phyloP scores from a whole-genome alignment of 2,888 invertebrate genomes.

The Thera obeliscata region DNA sequence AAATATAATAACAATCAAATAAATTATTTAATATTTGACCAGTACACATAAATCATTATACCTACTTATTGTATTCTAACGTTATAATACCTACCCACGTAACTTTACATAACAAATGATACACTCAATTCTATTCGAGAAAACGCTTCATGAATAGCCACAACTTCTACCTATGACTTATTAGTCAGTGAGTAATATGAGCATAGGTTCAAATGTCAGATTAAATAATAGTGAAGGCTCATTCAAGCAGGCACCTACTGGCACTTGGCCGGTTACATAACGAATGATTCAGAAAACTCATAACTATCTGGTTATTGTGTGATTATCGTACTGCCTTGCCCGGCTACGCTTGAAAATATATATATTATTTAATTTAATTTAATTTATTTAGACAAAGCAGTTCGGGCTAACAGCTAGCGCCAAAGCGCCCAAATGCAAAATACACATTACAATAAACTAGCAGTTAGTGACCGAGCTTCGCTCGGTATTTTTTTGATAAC shows the following conservation, averaged over 20 bases:
- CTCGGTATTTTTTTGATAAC: too few relatives aligned
- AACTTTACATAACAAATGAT: not conserved
- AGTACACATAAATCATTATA: too few relatives aligned
- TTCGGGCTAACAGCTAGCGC: too few relatives aligned
- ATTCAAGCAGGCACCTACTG: not conserved
- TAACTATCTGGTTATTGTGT: slow-evolving; percentile 8
- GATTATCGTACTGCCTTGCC: not conserved
- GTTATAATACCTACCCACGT: not conserved
- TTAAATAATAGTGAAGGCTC: slow-evolving; percentile 16
- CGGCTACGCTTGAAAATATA: too few relatives aligned
- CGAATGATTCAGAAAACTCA: slow-evolving; percentile 1
- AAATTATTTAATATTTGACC: not conserved
- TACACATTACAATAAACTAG: too few relatives aligned
- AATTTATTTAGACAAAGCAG: too few relatives aligned
- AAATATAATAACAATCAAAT: too few relatives aligned
- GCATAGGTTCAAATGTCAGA: slow-evolving; percentile 11
- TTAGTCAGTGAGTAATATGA: not conserved
- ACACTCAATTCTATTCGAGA: not conserved
- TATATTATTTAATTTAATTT: too few relatives aligned
- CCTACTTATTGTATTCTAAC: too few relatives aligned
- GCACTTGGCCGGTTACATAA: slow-evolving; percentile 11
- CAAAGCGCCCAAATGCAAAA: too few relatives aligned
- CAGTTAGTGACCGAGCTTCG: too few relatives aligned
- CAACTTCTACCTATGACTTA: slow-evolving; percentile 3
- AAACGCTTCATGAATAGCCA: slow-evolving; percentile 1